A percentile compares a stretch with the other conserved stretches of the same genome.
These are phyloP conservation scores for Melanogrammus aeglefinus DNA, from an alignment of 2,797 vertebrate species.

Conservation along the genomic window DNA sequence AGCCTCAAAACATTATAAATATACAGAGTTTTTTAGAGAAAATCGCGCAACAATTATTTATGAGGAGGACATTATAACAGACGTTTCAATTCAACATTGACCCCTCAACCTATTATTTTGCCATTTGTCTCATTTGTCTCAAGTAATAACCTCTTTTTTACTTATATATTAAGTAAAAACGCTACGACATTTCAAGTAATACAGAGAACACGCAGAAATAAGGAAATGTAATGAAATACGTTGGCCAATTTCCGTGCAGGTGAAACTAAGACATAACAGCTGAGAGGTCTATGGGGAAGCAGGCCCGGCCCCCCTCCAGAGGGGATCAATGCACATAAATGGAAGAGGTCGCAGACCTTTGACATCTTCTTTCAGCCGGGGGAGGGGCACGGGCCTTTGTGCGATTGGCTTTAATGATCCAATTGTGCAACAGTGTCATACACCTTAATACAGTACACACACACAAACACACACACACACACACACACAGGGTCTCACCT, in stretches of 20 bases:
- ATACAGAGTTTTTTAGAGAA: background rate
- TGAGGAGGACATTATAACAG: background rate
- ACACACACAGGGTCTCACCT: conserved; percentile 27
- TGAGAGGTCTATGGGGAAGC: conserved; percentile 56
- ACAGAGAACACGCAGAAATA: background rate
- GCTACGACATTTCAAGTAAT: background rate
- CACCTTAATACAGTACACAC: conserved; percentile 61
- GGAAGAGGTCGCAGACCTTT: conserved; percentile 78
- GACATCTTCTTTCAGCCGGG: conserved; percentile 73
- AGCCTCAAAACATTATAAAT: too few relatives aligned
- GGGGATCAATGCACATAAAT: conserved; percentile 78
- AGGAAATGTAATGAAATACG: background rate
- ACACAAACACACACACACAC: conserved; percentile 22
- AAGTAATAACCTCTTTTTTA: background rate
- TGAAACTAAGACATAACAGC: conserved; percentile 75
- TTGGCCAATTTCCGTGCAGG: conserved; percentile 53
- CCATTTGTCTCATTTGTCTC: background rate
- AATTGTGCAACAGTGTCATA: conserved; percentile 64
- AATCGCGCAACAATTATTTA: background rate
- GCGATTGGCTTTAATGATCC: conserved; percentile 73
- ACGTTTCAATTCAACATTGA: background rate
- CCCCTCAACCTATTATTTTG: background rate
- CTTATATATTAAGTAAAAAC: background rate
- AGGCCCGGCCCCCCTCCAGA: conserved; percentile 59
- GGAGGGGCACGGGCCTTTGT: conserved; percentile 69